phyloP scores from a whole-genome alignment of 1,140 invertebrate species.

The Drosophila tani region DNA sequence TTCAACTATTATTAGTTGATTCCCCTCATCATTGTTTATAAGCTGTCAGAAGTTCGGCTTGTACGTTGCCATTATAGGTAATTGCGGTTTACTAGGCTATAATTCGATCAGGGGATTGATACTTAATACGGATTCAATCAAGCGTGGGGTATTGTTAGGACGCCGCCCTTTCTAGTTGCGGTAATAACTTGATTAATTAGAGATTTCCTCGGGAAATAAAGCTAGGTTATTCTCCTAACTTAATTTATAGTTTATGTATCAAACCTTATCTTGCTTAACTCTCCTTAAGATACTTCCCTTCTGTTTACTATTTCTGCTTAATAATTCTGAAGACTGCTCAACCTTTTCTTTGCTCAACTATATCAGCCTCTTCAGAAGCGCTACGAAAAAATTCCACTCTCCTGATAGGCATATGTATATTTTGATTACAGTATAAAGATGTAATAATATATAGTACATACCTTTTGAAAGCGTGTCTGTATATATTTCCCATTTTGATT shows the following conservation, averaged over 20 bases:
- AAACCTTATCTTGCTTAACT: background rate
- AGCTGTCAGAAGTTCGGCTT: slow-evolving; percentile 23
- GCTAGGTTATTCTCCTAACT: background rate
- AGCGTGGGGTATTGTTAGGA: slow-evolving; percentile 1
- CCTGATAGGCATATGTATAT: background rate
- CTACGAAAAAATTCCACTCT: slow-evolving; percentile 35
- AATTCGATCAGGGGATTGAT: slow-evolving; percentile 9
- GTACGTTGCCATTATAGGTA: slow-evolving; percentile 14
- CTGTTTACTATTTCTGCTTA: background rate
- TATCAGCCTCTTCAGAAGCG: background rate
- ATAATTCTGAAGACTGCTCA: background rate
- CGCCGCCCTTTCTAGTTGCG: too few species aligned
- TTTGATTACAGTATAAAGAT: slow-evolving; percentile 31
- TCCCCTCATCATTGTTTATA: slow-evolving; percentile 20
- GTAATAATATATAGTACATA: slow-evolving; percentile 34
- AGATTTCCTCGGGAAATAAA: background rate
- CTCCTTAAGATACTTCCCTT: background rate
- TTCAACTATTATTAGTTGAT: slow-evolving; percentile 25
- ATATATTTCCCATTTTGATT: slow-evolving; percentile 41
- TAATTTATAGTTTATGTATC: background rate
- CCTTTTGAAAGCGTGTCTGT: background rate
- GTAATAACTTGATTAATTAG: background rate
- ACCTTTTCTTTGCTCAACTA: background rate
- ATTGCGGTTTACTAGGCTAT: slow-evolving; percentile 7
- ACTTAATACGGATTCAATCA: slow-evolving; percentile 21